Base-by-base conservation (phyloP, 2,113 vertebrate species). In the Prochilodus magdalenae region DNA sequence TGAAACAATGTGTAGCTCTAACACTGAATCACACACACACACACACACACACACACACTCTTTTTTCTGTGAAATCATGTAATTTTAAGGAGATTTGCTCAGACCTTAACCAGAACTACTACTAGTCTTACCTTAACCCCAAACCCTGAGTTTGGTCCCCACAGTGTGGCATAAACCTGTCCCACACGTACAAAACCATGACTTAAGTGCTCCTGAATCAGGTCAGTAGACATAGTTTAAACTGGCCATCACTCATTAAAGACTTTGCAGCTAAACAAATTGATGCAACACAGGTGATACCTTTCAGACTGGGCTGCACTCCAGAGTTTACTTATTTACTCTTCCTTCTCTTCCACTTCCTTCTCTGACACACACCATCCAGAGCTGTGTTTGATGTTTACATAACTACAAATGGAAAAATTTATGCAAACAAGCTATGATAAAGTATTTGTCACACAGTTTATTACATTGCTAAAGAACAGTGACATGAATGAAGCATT, bases 201-300 rank as follows among this genome's bases (percentile, higher is more conserved):
- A 88, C 85, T 90, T 91, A 86, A 86, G 0, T 10, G 67, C 0
- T 18, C 11, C 47, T 57, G 20, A 59, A 57, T 16, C 14, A 62
- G 49, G 49, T 51, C 49, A 51, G 49, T 18, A 51, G 49, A 18
- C 16, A 40, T 33, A 13, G 36, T 16, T 36, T 51, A 51, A 75
- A 59, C 40, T 60, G 20, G 13, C 13, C 22, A 62, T 30, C 27
- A 65, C 62, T 65, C 62, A 65, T 26, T 29, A n/a, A 63, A 63
- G 13, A n/a, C 15, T 63, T 63, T 27, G 59, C 22, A 60, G n/a
- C 59, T 60, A 26, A 60, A 60, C 8, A 5, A 60, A 63, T 3
- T 66, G 26, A 66, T 66, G 63, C 63, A 26, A 66, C 30, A 30
- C 30, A 66, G 65, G 30, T 67, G 30, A 67, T 22, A 67, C 13